Percentiles rank a stretch among this genome's conserved stretches.
phyloP scores from a whole-genome alignment of 2,888 invertebrate species.

The Zaprionus bogoriensis region DNA sequence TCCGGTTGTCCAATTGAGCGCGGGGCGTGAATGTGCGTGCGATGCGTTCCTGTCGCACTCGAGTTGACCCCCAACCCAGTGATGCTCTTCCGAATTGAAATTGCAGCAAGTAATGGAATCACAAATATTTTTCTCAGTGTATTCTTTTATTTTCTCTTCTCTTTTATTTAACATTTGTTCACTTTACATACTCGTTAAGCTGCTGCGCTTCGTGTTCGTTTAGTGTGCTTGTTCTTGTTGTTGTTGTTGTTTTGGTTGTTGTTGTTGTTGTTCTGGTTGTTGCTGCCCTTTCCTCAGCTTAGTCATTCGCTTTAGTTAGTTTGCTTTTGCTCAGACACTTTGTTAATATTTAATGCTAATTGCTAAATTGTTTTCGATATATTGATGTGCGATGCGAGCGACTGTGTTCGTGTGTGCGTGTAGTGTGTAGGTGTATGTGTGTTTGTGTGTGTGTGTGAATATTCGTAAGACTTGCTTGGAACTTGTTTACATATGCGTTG shows the following conservation, averaged over 20 bases:
- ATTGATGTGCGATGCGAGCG: constrained; percentile 44
- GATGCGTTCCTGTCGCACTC: constrained; percentile 8
- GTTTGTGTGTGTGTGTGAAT: constrained; percentile 26
- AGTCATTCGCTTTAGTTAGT: constrained; percentile 66
- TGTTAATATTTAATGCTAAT: constrained; percentile 65
- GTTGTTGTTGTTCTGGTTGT: constrained; percentile 31
- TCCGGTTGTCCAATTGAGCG: constrained; percentile 55
- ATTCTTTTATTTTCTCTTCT: constrained; percentile 26
- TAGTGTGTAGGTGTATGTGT: constrained; percentile 8
- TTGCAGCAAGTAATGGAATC: constrained; percentile 25
- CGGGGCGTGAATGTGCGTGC: constrained; percentile 20
- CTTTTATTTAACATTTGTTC: constrained; percentile 62
- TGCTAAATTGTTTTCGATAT: constrained; percentile 67
- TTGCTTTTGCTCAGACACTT: constrained; percentile 69
- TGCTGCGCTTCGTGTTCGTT: constrained; percentile 32
- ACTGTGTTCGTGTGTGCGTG: constrained; percentile 1
- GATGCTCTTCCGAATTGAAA: constrained; percentile 42
- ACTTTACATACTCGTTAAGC: constrained; percentile 60
- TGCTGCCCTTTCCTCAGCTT: constrained; percentile 29
- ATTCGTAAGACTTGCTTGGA: constrained; percentile 60
- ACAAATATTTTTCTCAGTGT: constrained; percentile 24
- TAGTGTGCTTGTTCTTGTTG: constrained; percentile 35
- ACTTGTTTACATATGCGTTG: constrained; percentile 55
- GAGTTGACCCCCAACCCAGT: background rate
- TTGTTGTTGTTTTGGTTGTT: constrained; percentile 26